Conservation (phyloP, 2,888 invertebrate species). For the Exocentrus adspersus region DNA sequence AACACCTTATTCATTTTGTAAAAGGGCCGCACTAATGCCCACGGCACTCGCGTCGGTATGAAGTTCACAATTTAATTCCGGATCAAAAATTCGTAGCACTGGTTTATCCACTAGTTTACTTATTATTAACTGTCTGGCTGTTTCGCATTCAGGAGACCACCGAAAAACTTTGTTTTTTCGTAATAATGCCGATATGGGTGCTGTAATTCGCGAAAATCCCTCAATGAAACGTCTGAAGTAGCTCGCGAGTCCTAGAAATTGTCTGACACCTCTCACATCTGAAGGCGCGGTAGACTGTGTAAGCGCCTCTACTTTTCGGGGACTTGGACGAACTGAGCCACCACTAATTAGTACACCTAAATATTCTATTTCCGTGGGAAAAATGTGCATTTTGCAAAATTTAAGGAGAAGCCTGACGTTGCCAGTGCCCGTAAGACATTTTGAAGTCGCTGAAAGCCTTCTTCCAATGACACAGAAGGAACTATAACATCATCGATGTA, state of each 20-base stretch:
- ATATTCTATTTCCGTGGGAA: constrained; percentile 40
- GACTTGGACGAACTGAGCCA: constrained; percentile 35
- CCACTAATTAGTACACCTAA: constrained; percentile 38
- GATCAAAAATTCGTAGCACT: constrained; percentile 33
- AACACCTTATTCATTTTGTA: constrained; percentile 33
- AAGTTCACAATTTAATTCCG: constrained; percentile 17
- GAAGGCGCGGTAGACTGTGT: constrained; percentile 3
- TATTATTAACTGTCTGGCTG: constrained; percentile 29
- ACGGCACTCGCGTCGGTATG: constrained; percentile 31
- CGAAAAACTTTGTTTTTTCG: constrained; percentile 33
- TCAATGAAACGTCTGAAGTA: constrained; percentile 35
- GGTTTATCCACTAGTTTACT: constrained; percentile 33
- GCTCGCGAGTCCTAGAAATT: constrained; percentile 37
- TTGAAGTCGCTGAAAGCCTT: constrained; percentile 34
- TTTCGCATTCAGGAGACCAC: constrained; percentile 35
- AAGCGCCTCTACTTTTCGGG: constrained; percentile 39
- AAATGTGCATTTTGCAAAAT: constrained; percentile 40
- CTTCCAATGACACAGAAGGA: constrained; percentile 34
- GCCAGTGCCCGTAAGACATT: constrained; percentile 40
- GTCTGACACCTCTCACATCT: constrained; percentile 40
- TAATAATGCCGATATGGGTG: constrained; percentile 37
- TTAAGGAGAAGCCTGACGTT: constrained; percentile 36
- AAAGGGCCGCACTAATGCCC: constrained; percentile 20
- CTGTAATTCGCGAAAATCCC: constrained; percentile 32
- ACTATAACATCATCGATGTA: constrained; percentile 43